Evolutionary conservation across 2,888 invertebrate species (phyloP).

Genomic region (Drosophila buzzatii): DNA sequence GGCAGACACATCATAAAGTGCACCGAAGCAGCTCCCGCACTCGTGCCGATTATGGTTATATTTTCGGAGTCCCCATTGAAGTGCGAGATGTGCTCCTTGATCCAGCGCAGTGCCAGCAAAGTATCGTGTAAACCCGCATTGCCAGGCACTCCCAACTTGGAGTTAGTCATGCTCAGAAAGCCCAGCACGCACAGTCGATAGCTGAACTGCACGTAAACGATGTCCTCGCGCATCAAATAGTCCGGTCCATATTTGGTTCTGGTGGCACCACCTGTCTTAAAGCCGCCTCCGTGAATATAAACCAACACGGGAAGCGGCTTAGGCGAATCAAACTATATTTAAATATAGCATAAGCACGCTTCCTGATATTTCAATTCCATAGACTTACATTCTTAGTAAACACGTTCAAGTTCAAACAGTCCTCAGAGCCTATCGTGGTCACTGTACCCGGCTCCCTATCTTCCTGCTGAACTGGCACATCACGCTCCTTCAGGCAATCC

Average conservation of each 20-base stretch:
- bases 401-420: conserved; percentile 79
- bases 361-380: not conserved
- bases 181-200: conserved; percentile 86
- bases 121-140: conserved; percentile 86
- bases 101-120: conserved; percentile 86
- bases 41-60: conserved; percentile 86
- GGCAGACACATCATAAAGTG: conserved; percentile 86
- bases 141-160: conserved; percentile 85
- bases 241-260: conserved; percentile 84
- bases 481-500: conserved; percentile 52
- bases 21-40: conserved; percentile 86
- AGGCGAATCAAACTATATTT: conserved; percentile 47
- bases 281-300: conserved; percentile 86
- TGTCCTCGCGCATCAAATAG: conserved; percentile 85
- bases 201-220: conserved; percentile 85
- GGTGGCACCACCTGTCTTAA: conserved; percentile 83
- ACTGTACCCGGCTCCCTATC: conserved; percentile 31
- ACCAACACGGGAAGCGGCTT: conserved; percentile 84
- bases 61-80: conserved; percentile 86
- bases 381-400: conserved; percentile 71
- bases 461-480: conserved; percentile 64
- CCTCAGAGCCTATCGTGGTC: conserved; percentile 68
- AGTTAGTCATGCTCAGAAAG: conserved; percentile 85
- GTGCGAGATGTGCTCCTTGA: conserved; percentile 84
- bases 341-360: conserved; percentile 16